A percentile compares a stretch with the other conserved stretches of the same genome.
These are phyloP conservation scores for Argyra leucocephala DNA, from an alignment of 2,888 invertebrate genomes.

Conservation along the genomic window DNA sequence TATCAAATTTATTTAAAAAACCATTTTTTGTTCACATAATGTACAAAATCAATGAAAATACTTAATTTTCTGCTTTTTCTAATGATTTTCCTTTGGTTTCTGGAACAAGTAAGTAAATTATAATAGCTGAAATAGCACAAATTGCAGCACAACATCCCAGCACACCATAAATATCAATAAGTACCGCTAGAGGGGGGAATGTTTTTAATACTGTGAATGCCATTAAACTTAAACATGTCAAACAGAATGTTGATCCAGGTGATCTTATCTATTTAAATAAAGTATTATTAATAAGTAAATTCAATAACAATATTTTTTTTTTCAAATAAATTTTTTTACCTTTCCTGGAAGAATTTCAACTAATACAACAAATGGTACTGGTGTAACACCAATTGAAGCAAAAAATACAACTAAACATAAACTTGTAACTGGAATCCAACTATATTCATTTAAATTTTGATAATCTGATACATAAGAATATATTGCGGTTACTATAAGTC, in stretches of 20 bases:
- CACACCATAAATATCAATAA: background rate
- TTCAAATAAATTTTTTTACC: slow-evolving; percentile 14
- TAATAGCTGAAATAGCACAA: background rate
- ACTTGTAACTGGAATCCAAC: slow-evolving; percentile 24
- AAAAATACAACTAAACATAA: background rate
- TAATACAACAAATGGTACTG: slow-evolving; percentile 23
- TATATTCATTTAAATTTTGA: slow-evolving; percentile 18
- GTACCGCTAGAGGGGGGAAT: background rate
- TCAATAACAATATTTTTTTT: background rate
- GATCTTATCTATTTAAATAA: background rate
- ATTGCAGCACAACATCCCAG: background rate
- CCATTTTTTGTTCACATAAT: no score
- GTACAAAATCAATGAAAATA: no score
- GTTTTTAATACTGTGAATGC: background rate
- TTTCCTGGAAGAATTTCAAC: slow-evolving; percentile 24
- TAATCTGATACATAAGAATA: slow-evolving; percentile 17
- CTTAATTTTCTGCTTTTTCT: background rate
- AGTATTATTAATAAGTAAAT: background rate
- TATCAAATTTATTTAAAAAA: background rate
- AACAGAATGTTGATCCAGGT: background rate
- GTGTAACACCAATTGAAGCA: slow-evolving; percentile 20
- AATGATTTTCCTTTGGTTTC: background rate
- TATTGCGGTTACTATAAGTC: slow-evolving; percentile 16
- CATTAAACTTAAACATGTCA: background rate
- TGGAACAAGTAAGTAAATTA: background rate